Evolutionary conservation across 2,113 vertebrate species (phyloP), one percentile per base, ranked within the genome.

Genomic region (Diadophis punctatus): DNA sequence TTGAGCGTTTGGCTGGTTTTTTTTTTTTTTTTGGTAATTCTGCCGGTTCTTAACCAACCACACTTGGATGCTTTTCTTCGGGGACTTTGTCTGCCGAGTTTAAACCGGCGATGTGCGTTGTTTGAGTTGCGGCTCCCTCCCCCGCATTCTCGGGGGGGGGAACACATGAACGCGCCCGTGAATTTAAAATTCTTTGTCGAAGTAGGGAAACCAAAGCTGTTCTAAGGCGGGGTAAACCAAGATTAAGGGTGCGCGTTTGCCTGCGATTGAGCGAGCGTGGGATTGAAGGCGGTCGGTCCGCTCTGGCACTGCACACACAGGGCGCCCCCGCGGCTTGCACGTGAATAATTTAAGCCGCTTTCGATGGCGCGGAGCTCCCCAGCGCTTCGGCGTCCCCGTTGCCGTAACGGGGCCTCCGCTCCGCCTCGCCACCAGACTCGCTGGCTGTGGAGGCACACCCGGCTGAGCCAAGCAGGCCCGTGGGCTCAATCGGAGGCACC

Each of bases 21-120:
- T 46, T 46, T 46, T 46, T 46, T 46, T 46, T 46, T 46, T 46
- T 46, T 46, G 46, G 55, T 95, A 97, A 97, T 96, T 96, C 96
- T 96, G 97, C 96, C 87, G 96, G 94, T 94, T 34, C 63, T 48
- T 27, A 96, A 95, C 96, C 95, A 96, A 96, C 68, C 68, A 39
- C 74, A 1, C 34, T 80, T 10, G 34, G 34, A 20, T 39, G 68
- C 68, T 39, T 18, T 43, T 80, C 20, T 80, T 39, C 16, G 68
- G 34, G 68, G 34, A 80, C n/a, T 80, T n/a, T 23, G 34, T 9
- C 74, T 22, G 74, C 8, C 34, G 74, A 80, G 34, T 80, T 80
- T 43, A 43, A 80, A 22, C 34, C 74, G 8, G 34, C 3, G 68
- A 1, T 20, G 68, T 20, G 34, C 34, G 18, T 80, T 3, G 74